Percentiles rank a stretch among this genome's conserved stretches.
These are phyloP conservation scores for Eumacrocentrus americanus DNA, from an alignment of 2,888 invertebrate genomes.

Conservation along the genomic window DNA sequence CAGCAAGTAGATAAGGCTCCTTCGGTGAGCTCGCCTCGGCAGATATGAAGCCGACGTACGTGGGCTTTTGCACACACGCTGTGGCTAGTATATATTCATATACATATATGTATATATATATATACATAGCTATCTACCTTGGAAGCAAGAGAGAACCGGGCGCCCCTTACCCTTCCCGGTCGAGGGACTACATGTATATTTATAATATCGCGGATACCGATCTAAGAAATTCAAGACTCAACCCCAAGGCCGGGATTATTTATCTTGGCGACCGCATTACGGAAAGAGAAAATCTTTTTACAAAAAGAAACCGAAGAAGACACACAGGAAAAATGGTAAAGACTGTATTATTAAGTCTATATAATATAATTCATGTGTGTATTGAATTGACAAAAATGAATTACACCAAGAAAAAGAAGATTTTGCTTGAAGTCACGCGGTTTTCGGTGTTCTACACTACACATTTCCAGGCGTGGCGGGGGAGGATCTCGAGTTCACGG, in stretches of 20 bases:
- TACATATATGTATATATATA: neutral
- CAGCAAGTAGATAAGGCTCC: slow-evolving; percentile 41
- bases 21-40: slow-evolving; percentile 27
- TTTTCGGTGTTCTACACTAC: neutral
- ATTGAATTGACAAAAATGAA: neutral
- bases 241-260: slow-evolving; percentile 33
- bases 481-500: slow-evolving; percentile 51
- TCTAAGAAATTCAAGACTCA: slow-evolving; percentile 44
- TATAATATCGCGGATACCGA: slow-evolving; percentile 53
- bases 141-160: too few relatives aligned
- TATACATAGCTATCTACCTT: too few relatives aligned
- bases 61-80: slow-evolving; percentile 28
- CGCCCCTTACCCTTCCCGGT: slow-evolving; percentile 14
- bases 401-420: neutral
- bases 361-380: too few relatives aligned
- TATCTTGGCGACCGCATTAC: slow-evolving; percentile 12
- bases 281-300: slow-evolving; percentile 32
- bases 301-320: slow-evolving; percentile 18
- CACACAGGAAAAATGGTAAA: neutral
- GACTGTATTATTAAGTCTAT: too few relatives aligned
- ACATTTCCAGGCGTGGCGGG: slow-evolving; percentile 13
- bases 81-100: slow-evolving; percentile 3
- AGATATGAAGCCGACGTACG: slow-evolving; percentile 44
- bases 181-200: slow-evolving; percentile 50
- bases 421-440: neutral